Conservation (phyloP, 1,140 invertebrate species). For the Orchestia grillus region DNA sequence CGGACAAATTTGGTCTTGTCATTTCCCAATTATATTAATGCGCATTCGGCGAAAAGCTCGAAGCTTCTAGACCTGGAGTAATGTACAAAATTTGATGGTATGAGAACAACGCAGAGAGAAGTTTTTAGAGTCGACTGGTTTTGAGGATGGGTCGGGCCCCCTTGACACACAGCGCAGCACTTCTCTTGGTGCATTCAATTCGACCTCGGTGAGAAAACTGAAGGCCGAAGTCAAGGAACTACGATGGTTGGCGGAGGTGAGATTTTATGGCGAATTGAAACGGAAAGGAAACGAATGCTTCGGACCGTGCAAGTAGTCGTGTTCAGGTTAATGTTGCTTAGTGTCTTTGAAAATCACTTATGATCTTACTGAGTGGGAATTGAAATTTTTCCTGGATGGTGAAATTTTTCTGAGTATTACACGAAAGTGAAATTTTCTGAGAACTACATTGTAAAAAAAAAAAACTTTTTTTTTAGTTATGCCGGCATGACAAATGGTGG, state of each 20-base stretch:
- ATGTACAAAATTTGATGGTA: not conserved
- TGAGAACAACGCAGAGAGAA: not conserved
- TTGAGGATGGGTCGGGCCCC: conserved; percentile 49
- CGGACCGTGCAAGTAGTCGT: not conserved
- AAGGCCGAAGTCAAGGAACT: not conserved
- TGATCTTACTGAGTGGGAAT: not conserved
- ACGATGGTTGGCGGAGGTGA: not conserved
- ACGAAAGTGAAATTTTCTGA: not conserved
- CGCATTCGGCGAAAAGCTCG: not conserved
- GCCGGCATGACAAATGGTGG: not conserved
- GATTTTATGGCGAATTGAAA: not conserved
- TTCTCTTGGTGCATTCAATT: conserved; percentile 17
- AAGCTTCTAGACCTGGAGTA: not conserved
- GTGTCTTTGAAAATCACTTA: not conserved
- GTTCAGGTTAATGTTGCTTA: not conserved
- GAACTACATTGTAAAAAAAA: not conserved
- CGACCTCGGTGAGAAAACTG: conserved; percentile 32
- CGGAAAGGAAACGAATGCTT: conserved; percentile 29
- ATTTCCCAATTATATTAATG: not conserved
- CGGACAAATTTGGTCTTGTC: not conserved
- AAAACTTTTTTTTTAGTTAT: not conserved
- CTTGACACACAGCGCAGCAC: not conserved
- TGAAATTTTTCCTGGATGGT: not conserved
- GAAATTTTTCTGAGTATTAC: not conserved
- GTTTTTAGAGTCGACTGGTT: conserved; percentile 27